Conservation (phyloP, 2,797 vertebrate species). For the Pelodytes ibericus region DNA sequence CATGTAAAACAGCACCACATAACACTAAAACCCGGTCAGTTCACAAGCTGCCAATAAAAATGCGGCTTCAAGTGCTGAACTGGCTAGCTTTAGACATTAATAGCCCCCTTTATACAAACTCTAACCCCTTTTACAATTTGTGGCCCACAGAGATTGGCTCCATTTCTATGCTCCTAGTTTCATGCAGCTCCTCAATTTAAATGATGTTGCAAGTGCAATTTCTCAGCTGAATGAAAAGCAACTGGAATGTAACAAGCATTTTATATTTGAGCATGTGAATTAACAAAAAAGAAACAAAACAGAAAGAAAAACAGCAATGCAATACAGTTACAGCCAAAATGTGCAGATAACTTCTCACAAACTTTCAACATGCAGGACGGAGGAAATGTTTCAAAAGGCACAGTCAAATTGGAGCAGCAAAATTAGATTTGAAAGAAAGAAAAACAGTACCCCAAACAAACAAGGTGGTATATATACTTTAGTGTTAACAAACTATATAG, state of each 20-base stretch:
- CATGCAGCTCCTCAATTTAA: not conserved
- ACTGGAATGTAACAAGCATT: slow-evolving; percentile 5
- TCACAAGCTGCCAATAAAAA: too few species aligned
- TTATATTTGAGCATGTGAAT: slow-evolving; percentile 58
- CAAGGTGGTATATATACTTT: not conserved
- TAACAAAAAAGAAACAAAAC: slow-evolving; percentile 56
- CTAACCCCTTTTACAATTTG: not conserved
- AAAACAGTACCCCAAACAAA: not conserved
- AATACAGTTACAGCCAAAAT: slow-evolving; percentile 58
- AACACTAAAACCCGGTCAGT: too few species aligned
- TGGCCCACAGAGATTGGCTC: not conserved
- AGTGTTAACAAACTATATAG: not conserved
- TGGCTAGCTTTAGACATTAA: too few species aligned
- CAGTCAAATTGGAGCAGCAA: not conserved
- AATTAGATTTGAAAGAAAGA: not conserved
- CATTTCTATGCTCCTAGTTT: slow-evolving; percentile 5
- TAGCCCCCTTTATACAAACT: too few species aligned
- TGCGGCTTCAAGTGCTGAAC: too few species aligned
- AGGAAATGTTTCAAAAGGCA: slow-evolving; percentile 9
- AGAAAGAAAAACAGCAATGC: slow-evolving; percentile 53
- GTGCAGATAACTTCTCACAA: slow-evolving; percentile 68
- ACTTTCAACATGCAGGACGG: slow-evolving; percentile 42
- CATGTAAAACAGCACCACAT: too few species aligned
- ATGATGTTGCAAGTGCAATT: not conserved
- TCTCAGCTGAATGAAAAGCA: not conserved